These are phyloP conservation scores for Tachina grossa DNA, from an alignment of 2,888 invertebrate species.

Conservation along the genomic window DNA sequence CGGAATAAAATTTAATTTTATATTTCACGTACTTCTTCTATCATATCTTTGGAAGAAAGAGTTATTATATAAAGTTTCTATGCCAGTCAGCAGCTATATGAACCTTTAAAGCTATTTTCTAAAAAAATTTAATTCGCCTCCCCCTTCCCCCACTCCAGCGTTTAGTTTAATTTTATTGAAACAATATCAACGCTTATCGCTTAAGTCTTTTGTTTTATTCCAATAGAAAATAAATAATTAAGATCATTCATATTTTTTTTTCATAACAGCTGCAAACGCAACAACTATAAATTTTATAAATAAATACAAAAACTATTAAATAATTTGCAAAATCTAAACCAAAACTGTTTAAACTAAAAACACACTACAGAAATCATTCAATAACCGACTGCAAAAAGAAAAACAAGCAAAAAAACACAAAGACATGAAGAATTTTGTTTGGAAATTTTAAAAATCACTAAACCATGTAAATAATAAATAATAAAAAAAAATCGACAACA, in stretches of 20 bases:
- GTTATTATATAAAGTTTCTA: no score
- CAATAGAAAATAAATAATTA: constrained; percentile 53
- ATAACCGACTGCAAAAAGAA: background rate
- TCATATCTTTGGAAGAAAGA: no score
- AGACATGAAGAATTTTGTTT: constrained; percentile 54
- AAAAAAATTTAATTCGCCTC: background rate
- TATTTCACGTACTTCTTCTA: no score
- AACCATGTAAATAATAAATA: constrained; percentile 69
- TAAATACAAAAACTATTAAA: constrained; percentile 18
- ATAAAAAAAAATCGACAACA: constrained; percentile 31
- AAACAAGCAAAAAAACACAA: background rate
- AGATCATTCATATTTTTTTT: constrained; percentile 16
- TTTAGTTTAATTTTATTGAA: background rate
- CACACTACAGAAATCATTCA: constrained; percentile 2
- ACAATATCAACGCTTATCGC: constrained; percentile 32
- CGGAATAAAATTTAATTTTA: no score
- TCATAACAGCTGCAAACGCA: background rate
- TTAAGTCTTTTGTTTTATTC: constrained; percentile 60
- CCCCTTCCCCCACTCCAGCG: background rate
- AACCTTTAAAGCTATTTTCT: no score
- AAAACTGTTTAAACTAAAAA: constrained; percentile 53
- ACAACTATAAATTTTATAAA: background rate
- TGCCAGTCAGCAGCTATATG: background rate
- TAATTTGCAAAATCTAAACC: constrained; percentile 42
- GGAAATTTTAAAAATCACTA: constrained; percentile 66